These are phyloP conservation scores for Heterodera schachtii DNA, from an alignment of 1,140 invertebrate genomes.

Conservation along the genomic window DNA sequence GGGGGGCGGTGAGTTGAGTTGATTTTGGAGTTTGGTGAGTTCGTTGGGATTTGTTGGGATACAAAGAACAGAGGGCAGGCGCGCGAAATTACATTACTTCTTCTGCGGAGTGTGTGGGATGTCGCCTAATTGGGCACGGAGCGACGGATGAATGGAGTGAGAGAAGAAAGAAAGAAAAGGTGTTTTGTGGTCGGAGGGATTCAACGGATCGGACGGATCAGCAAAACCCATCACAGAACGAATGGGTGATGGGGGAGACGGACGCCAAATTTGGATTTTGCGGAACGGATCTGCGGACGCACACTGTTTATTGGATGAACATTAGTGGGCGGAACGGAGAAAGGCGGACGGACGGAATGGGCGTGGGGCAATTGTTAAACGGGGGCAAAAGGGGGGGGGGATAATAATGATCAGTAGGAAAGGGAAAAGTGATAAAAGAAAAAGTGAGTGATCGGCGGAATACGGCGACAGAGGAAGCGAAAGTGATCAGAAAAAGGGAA, in stretches of 20 bases:
- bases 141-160: neutral
- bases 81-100: neutral
- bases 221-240: neutral
- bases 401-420: too few species aligned
- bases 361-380: neutral
- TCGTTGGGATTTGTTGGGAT: neutral
- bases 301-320: neutral
- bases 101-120: neutral
- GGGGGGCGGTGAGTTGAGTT: too few species aligned
- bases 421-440: too few species aligned
- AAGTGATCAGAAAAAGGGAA: too few species aligned
- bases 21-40: neutral
- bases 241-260: too few species aligned
- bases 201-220: neutral
- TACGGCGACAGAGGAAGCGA: too few species aligned
- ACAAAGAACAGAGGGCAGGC: too few species aligned
- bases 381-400: too few species aligned
- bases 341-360: neutral
- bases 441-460: neutral
- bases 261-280: neutral
- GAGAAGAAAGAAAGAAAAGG: too few species aligned
- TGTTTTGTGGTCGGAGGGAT: neutral
- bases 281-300: neutral
- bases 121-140: neutral
- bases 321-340: neutral